Conservation (phyloP, 1,140 invertebrate species). For the Lepidurus apus region DNA sequence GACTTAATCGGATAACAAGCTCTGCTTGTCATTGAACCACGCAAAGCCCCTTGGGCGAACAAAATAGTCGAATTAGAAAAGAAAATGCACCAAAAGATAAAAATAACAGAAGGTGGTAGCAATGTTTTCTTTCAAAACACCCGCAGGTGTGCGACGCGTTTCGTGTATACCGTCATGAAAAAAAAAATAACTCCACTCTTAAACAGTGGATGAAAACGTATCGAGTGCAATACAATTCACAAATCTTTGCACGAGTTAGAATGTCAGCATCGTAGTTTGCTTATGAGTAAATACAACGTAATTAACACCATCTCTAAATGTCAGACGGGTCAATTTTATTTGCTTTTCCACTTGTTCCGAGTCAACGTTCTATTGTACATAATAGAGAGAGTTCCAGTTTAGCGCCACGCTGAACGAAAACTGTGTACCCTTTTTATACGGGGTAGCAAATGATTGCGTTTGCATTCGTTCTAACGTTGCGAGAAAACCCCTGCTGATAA, state of each 20-base stretch:
- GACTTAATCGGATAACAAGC: conserved; percentile 15
- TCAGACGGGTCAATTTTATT: no score
- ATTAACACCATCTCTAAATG: no score
- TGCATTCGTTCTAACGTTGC: no score
- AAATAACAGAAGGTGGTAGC: neutral
- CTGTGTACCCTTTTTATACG: no score
- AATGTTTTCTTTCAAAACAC: neutral
- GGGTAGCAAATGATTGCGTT: no score
- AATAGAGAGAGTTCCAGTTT: no score
- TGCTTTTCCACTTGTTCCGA: no score
- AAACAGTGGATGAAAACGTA: neutral
- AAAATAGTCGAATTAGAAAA: neutral
- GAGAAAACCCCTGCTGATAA: no score
- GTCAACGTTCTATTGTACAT: no score
- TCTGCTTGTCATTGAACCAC: neutral
- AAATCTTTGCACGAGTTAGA: neutral
- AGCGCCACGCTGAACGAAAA: no score
- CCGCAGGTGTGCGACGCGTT: neutral
- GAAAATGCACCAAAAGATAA: neutral
- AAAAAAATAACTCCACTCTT: neutral
- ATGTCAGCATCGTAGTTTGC: no score
- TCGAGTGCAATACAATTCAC: neutral
- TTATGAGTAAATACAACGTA: no score
- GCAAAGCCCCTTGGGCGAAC: neutral
- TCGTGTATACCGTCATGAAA: neutral